Evolutionary conservation across 2,888 invertebrate genomes (phyloP).

Genomic region (Eilema sororculum): DNA sequence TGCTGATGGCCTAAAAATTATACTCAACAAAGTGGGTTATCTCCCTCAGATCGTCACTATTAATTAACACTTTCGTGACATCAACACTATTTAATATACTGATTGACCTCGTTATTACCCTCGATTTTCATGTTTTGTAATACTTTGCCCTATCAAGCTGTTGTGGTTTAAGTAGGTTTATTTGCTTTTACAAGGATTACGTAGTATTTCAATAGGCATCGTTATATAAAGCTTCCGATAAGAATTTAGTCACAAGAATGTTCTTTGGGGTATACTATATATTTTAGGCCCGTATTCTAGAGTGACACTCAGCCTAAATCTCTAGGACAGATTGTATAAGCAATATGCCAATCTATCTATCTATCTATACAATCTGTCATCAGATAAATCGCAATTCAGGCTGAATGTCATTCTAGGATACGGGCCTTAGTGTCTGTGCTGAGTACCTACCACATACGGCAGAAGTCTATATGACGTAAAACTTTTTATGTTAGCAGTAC

Average conservation of each 20-base stretch:
- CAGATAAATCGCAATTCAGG: no score
- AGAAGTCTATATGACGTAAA: no score
- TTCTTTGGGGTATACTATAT: background rate
- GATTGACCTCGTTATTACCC: constrained; percentile 43
- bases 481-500: no score
- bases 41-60: constrained; percentile 41
- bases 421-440: no score
- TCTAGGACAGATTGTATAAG: no score
- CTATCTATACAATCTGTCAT: no score
- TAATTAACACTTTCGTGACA: constrained; percentile 44
- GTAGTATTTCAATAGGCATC: constrained; percentile 14
- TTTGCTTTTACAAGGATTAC: constrained; percentile 21
- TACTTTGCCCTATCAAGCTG: constrained; percentile 22
- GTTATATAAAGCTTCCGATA: constrained; percentile 27
- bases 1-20: constrained; percentile 43
- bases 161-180: constrained; percentile 11
- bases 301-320: no score
- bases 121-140: constrained; percentile 37
- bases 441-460: background rate
- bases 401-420: no score
- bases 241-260: constrained; percentile 17
- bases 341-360: no score
- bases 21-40: constrained; percentile 48
- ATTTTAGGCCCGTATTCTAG: no score
- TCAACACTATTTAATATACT: constrained; percentile 27